Evolutionary conservation across 35 echinoderm and acorn worm species (phyloP).

Genomic region (Eucidaris tribuloides): DNA sequence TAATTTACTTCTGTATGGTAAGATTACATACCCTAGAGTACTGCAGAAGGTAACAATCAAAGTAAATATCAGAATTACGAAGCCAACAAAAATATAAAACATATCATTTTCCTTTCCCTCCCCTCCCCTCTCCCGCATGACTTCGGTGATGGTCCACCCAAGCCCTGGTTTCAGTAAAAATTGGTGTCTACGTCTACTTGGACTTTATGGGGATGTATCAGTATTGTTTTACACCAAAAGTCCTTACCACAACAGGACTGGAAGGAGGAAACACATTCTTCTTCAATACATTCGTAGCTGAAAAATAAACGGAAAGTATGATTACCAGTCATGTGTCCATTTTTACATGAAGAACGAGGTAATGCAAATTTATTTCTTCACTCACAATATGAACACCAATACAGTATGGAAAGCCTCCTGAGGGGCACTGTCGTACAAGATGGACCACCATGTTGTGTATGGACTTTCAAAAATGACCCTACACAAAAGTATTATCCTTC

Average conservation of each 20-base stretch:
- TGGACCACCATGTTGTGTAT: neutral
- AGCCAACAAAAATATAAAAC: neutral
- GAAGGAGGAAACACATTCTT: slow-evolving; percentile 83
- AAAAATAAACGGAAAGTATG: neutral
- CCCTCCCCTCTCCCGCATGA: neutral
- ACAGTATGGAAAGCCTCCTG: neutral
- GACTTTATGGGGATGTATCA: neutral
- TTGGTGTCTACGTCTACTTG: neutral
- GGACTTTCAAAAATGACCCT: neutral
- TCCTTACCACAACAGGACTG: slow-evolving; percentile 96
- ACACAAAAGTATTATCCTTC: too few relatives aligned
- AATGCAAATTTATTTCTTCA: neutral
- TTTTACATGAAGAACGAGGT: neutral
- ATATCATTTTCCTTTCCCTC: neutral
- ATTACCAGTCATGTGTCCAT: neutral
- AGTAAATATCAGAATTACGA: too few relatives aligned
- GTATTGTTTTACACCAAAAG: neutral
- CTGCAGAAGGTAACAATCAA: too few relatives aligned
- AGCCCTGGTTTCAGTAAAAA: neutral
- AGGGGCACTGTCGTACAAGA: neutral
- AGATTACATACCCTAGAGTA: too few relatives aligned
- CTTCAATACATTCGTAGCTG: slow-evolving; percentile 73
- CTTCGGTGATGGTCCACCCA: neutral
- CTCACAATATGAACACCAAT: neutral
- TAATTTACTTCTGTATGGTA: too few relatives aligned